Conservation (phyloP, 2,888 invertebrate species). For the Acanthosepion lycidas region DNA sequence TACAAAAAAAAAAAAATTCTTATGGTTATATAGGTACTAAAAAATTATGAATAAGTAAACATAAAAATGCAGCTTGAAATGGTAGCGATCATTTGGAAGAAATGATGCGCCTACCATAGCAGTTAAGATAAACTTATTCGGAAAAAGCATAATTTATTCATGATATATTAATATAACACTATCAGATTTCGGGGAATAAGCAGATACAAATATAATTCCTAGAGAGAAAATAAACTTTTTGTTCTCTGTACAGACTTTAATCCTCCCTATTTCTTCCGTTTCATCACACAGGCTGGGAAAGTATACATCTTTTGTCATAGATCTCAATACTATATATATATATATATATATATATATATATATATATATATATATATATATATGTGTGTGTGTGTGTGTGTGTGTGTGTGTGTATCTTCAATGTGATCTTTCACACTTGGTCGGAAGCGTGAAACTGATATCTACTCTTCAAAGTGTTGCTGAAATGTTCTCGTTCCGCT, state of each 20-base stretch:
- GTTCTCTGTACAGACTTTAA: background rate
- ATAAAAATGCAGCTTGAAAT: too few relatives aligned
- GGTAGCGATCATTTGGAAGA: too few relatives aligned
- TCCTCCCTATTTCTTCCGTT: background rate
- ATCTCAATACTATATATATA: background rate
- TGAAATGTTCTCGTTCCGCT: too few relatives aligned
- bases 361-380: slow-evolving; percentile 40
- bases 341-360: background rate
- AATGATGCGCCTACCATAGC: too few relatives aligned
- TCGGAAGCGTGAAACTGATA: too few relatives aligned
- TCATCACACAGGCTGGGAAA: background rate
- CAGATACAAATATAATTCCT: background rate
- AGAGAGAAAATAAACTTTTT: background rate
- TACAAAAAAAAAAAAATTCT: too few relatives aligned
- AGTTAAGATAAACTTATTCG: background rate
- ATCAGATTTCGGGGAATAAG: background rate
- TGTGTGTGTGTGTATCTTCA: background rate
- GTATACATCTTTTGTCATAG: background rate
- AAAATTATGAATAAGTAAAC: too few relatives aligned
- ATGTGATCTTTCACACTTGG: too few relatives aligned
- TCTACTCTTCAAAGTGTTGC: too few relatives aligned
- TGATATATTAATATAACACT: background rate
- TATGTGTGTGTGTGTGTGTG: background rate
- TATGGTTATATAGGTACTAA: background rate
- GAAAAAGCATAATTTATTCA: background rate